Evolutionary conservation across 1,140 invertebrate species (phyloP), one percentile per base, ranked within the genome.

Genomic region (Hyphantria cunea): DNA sequence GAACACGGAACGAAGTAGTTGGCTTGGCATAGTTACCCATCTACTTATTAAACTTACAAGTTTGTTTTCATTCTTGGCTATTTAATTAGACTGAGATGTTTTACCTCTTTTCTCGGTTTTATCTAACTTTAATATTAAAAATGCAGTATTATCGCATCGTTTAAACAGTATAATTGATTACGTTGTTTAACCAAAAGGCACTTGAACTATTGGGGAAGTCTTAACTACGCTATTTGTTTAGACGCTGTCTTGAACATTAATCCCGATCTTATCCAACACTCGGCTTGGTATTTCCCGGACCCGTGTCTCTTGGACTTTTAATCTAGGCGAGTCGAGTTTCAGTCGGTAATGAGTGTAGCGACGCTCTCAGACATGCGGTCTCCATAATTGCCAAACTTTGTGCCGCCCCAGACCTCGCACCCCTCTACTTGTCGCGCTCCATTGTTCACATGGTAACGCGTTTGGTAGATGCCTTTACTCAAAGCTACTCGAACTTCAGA

Each of bases 351-450:
- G 84, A 88, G 85, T 82, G 85, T 88, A 85, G 83, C 84, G 75
- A 74, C 81, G 82, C 85, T 87, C 80, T 84, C 82, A 88, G 86
- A 90, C 86, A 85, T 89, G 87, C 83, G 87, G 87, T 89, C 84
- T 78, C 82, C 83, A 74, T 90, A 90, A 90, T 90, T 90, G 84
- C 87, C 86, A 87, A 90, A 90, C 84, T 90, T 90, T 85, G 76
- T 72, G 66, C 73, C 72, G 66, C 77, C 78, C 66, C 55, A 66
- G 72, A 67, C 76, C 70, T 74, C 74, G 64, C 51, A 49, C 74
- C 74, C 72, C 74, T 74, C 72, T 73, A 80, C 78, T 82, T 84
- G 83, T 82, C 85, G 78, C 78, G 71, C 74, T 77, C 78, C 76
- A 82, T 86, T 86, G 82, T 85, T 88, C 78, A 78, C 78, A 77